Evolutionary conservation across 2,113 vertebrate genomes (phyloP).

Genomic region (Crypturellus undulatus): DNA sequence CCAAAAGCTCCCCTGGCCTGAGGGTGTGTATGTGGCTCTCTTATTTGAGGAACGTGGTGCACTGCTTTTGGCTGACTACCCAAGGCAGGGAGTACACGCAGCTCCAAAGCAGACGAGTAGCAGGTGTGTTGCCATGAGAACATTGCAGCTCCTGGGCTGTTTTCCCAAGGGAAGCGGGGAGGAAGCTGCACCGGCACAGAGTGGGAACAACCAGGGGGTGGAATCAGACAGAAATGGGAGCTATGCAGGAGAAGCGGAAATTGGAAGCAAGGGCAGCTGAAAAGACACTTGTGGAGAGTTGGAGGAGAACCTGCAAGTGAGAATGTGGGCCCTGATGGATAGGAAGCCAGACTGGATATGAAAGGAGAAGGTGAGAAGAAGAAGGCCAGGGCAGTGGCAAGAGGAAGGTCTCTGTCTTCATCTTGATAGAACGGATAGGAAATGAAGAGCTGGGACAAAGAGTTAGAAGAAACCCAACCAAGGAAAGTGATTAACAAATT

Average conservation of each 20-base stretch:
- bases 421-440: background rate
- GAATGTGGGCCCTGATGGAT: background rate
- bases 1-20: background rate
- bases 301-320: background rate
- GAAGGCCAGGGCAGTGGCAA: background rate
- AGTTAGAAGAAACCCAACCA: background rate
- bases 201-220: background rate
- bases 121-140: background rate
- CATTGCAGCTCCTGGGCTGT: background rate
- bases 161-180: background rate
- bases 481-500: background rate
- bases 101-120: background rate
- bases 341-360: background rate
- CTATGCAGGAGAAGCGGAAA: background rate
- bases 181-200: background rate
- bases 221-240: constrained; percentile 30
- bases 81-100: background rate
- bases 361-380: background rate
- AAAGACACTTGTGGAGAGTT: background rate
- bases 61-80: background rate
- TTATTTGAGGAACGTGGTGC: rapidly evolving
- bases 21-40: rapidly evolving
- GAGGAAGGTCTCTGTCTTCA: background rate
- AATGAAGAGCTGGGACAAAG: background rate
- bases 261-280: background rate